Evolutionary conservation across 2,888 invertebrate species (phyloP), one percentile per base, ranked within the genome.

Genomic region (Leptodirus hochenwartii): DNA sequence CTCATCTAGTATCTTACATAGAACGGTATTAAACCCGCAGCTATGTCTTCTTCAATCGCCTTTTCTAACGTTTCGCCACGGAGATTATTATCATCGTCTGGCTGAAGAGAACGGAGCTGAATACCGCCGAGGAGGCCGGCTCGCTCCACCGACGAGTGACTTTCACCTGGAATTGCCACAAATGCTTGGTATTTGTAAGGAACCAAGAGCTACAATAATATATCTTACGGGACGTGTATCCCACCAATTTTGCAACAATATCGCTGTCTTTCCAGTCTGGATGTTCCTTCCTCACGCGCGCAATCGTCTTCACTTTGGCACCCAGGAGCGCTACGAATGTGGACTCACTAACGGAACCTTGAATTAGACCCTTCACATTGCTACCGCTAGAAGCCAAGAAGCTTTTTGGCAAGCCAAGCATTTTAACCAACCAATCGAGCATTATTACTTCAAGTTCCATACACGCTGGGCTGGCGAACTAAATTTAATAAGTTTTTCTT

Each of bases 381-480:
- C 78, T 79, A 0, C 82, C 85, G 1, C 64, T 64, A 37, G 73
- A 68, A 2, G 84, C 79, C 27, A 93, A 59, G 56, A 93, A 93
- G 41, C 72, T 70, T 11, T 74, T 62, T 0, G 95, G 93, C 4
- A 95, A 61, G 1, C 78, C 76, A 31, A 95, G 50, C 77, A 91
- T 81, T 59, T 90, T 84, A 24, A 87, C 93, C 40, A 95, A 56
- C 95, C 93, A 95, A 56, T 95, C 88, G 47, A 93, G 56, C 79
- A 88, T 90, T 13, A 87, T 76, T 2, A 91, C 88, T 58, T 93
- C 93, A 33, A 95, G 59, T 53, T 95, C 93, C 0, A 93, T 93
- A 50, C 91, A 93, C 0, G 91, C 90, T 0, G 93, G 93, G 56
- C 88, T 87, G 0, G 90, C 77, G 39, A 85, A 84, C 85, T 85